These are phyloP conservation scores for Neuroterus valhalla DNA, from an alignment of 1,140 invertebrate genomes.

Conservation along the genomic window DNA sequence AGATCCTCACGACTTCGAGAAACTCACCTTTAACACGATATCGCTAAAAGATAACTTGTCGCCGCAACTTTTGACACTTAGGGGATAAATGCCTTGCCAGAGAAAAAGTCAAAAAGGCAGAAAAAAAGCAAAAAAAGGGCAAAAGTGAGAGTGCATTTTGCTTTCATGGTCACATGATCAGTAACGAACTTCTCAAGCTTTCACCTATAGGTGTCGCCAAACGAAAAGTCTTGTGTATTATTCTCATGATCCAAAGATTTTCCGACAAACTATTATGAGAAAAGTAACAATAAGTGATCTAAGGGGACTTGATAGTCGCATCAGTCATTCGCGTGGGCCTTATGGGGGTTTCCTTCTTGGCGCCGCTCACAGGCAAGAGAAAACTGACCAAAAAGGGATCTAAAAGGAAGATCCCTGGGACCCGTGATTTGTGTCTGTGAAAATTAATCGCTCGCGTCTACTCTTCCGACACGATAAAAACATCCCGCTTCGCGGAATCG, in stretches of 20 bases:
- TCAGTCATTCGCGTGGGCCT: background rate
- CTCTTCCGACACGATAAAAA: slow-evolving; percentile 44
- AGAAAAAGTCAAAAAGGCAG: background rate
- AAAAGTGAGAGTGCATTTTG: background rate
- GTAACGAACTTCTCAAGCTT: no score
- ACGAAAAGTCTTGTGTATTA: no score
- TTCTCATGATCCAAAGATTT: no score
- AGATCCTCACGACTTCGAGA: slow-evolving; percentile 43
- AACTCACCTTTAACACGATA: background rate
- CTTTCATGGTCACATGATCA: no score
- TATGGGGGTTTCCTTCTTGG: background rate
- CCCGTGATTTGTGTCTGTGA: slow-evolving; percentile 41
- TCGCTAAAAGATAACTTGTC: slow-evolving; percentile 1
- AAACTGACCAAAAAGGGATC: no score
- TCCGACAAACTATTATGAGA: no score
- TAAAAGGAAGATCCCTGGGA: slow-evolving; percentile 36
- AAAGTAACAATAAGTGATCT: no score
- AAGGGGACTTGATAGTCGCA: background rate
- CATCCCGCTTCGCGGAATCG: slow-evolving; percentile 46
- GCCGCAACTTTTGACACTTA: background rate
- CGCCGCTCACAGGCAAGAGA: slow-evolving; percentile 2
- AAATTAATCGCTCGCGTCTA: slow-evolving; percentile 44
- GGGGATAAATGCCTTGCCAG: background rate
- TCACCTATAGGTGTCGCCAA: no score
- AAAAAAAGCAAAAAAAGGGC: background rate